phyloP scores from a whole-genome alignment of 2,113 vertebrate genomes.

The Synchiropus splendidus region DNA sequence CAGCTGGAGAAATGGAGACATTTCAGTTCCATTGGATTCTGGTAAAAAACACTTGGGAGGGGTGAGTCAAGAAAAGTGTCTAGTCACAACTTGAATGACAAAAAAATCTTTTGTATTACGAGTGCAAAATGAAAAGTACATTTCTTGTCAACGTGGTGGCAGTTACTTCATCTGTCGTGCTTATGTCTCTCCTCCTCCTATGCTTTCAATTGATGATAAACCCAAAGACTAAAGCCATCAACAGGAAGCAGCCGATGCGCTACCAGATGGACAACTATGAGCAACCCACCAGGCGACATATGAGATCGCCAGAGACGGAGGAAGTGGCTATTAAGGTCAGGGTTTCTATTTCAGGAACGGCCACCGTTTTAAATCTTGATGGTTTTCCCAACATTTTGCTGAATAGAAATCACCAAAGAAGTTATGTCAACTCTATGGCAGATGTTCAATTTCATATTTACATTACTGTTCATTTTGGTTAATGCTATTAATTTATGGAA shows the following conservation, averaged over 20 bases:
- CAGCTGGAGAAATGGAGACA: slow-evolving; percentile 81
- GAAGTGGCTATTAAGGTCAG: slow-evolving; percentile 88
- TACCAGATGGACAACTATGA: slow-evolving; percentile 87
- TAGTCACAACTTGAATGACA: not conserved
- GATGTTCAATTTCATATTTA: no score
- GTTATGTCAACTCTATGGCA: no score
- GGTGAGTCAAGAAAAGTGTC: slow-evolving; percentile 63
- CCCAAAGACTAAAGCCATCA: slow-evolving; percentile 82
- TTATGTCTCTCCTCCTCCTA: not conserved
- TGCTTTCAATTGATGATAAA: no score
- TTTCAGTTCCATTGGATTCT: slow-evolving; percentile 70
- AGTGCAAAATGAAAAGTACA: not conserved
- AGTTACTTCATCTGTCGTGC: not conserved
- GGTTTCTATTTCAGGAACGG: slow-evolving; percentile 15
- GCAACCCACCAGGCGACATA: slow-evolving; percentile 69
- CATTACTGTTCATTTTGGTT: no score
- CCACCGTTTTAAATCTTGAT: not conserved
- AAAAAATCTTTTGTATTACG: not conserved
- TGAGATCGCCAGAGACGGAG: slow-evolving; percentile 74
- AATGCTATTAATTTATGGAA: no score
- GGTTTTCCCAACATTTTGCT: not conserved
- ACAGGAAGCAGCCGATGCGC: slow-evolving; percentile 86
- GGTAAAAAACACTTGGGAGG: slow-evolving; percentile 78
- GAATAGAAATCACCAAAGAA: no score
- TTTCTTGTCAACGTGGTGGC: not conserved